Percentiles rank a stretch among this genome's conserved stretches.
These are phyloP conservation scores for Setophaga petechia DNA, from an alignment of 2,113 vertebrate genomes.

Conservation along the genomic window DNA sequence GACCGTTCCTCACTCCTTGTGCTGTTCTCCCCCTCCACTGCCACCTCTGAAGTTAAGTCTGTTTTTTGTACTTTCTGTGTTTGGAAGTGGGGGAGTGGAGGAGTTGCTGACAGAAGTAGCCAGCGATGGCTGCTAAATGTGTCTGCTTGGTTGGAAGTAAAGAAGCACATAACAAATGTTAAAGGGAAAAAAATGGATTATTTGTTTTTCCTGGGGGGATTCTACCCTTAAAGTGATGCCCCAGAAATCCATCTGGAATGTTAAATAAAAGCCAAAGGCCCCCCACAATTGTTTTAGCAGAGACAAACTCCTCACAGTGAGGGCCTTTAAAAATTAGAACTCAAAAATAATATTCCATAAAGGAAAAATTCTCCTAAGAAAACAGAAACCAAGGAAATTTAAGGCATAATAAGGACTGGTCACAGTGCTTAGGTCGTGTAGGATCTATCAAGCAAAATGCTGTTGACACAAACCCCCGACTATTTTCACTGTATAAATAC, in stretches of 20 bases:
- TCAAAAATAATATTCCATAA: slow-evolving; percentile 53
- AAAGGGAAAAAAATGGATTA: slow-evolving; percentile 38
- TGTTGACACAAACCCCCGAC: slow-evolving; percentile 1
- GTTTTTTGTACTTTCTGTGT: slow-evolving; percentile 62
- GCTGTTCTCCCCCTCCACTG: slow-evolving; percentile 42
- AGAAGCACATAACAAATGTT: slow-evolving; percentile 20
- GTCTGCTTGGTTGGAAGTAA: slow-evolving; percentile 29
- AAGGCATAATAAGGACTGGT: neutral
- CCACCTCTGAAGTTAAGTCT: slow-evolving; percentile 44
- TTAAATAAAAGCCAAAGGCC: slow-evolving; percentile 52
- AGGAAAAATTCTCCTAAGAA: slow-evolving; percentile 25
- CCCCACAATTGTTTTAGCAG: slow-evolving; percentile 32
- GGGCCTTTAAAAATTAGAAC: slow-evolving; percentile 59
- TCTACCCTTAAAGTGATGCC: slow-evolving; percentile 53
- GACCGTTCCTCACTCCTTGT: slow-evolving; percentile 9
- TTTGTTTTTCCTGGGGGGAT: slow-evolving; percentile 41
- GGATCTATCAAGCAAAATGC: neutral
- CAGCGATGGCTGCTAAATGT: neutral
- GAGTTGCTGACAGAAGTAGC: slow-evolving; percentile 17
- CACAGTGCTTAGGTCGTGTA: neutral
- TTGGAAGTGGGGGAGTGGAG: slow-evolving; percentile 46
- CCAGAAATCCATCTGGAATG: slow-evolving; percentile 61
- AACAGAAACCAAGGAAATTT: slow-evolving; percentile 43
- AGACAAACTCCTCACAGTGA: slow-evolving; percentile 40
- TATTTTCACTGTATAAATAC: slow-evolving; percentile 14